Evolutionary conservation across 2,113 vertebrate species (phyloP).

Genomic region (Xyliphius kryptos): DNA sequence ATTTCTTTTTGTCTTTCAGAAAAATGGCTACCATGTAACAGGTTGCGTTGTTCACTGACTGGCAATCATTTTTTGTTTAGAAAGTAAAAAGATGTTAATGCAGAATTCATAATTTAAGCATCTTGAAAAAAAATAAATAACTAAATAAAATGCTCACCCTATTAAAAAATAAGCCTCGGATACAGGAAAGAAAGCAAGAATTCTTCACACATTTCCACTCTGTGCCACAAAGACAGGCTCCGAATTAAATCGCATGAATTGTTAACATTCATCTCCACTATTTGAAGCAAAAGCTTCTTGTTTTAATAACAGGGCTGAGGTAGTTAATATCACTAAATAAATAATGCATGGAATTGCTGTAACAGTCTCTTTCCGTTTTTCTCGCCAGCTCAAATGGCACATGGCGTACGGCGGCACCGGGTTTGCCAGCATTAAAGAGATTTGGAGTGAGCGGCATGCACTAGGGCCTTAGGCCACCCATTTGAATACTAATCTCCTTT

Average conservation of each 20-base stretch:
- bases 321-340: constrained; percentile 51
- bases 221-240: constrained; percentile 16
- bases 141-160: too few species aligned
- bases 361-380: constrained; percentile 22
- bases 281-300: constrained; percentile 44
- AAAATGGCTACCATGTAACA: too few species aligned
- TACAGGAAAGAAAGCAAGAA: too few species aligned
- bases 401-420: constrained; percentile 21
- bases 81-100: too few species aligned
- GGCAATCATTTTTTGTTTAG: too few species aligned
- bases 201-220: constrained; percentile 22
- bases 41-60: too few species aligned
- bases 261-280: constrained; percentile 46
- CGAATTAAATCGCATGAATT: constrained; percentile 47
- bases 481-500: constrained; percentile 54
- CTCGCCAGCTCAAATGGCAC: constrained; percentile 34
- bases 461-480: constrained; percentile 48
- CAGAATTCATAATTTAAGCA: too few species aligned
- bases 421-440: constrained; percentile 44
- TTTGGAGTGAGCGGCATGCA: constrained; percentile 43
- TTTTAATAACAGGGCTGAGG: constrained; percentile 50
- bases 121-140: too few species aligned
- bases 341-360: constrained; percentile 49
- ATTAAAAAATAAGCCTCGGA: too few species aligned
- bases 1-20: too few species aligned